Evolutionary conservation across 2,113 vertebrate species (phyloP).

Genomic region (Ramphastos sulfuratus): DNA sequence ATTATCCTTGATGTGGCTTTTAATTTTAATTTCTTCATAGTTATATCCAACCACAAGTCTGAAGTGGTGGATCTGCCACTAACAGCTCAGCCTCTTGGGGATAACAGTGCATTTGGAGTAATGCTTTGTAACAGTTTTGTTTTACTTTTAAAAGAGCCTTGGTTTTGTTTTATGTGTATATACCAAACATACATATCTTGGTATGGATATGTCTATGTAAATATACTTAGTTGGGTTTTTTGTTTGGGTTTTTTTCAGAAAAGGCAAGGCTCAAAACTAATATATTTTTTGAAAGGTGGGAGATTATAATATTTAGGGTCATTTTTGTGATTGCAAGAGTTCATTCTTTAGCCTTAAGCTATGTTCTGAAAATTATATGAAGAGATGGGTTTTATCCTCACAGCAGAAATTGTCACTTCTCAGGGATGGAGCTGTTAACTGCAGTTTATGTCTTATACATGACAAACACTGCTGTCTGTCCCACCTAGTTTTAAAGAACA

Average conservation of each 20-base stretch:
- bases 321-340: background rate
- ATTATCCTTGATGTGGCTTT: background rate
- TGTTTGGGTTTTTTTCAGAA: background rate
- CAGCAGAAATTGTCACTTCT: background rate
- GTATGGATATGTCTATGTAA: background rate
- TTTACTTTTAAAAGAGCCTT: background rate
- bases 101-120: background rate
- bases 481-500: background rate
- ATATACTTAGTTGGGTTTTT: background rate
- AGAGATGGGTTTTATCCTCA: background rate
- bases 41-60: background rate
- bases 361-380: background rate
- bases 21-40: background rate
- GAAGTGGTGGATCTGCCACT: background rate
- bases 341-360: background rate
- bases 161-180: background rate
- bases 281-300: background rate
- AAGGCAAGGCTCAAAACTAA: background rate
- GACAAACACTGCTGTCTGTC: background rate
- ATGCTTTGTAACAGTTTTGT: background rate
- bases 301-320: background rate
- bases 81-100: constrained; percentile 6
- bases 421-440: background rate
- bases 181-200: background rate
- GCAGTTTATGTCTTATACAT: background rate